Conservation (phyloP, 2,797 vertebrate species). For the Champsocephalus gunnari region DNA sequence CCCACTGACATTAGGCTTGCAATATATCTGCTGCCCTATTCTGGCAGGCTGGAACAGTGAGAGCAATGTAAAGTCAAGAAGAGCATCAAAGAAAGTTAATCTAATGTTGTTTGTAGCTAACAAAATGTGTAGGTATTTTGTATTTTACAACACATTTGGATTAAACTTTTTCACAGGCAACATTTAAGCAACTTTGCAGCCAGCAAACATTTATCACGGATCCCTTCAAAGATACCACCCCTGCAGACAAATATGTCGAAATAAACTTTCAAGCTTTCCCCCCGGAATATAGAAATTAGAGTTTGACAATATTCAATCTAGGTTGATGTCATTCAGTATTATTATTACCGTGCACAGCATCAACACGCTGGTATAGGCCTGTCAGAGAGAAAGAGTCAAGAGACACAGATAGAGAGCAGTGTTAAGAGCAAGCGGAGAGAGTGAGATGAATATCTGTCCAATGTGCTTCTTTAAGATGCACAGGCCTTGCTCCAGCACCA, state of each 20-base stretch:
- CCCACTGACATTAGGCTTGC: neutral
- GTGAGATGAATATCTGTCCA: slow-evolving; percentile 65
- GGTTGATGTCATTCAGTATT: slow-evolving; percentile 2
- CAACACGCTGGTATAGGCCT: slow-evolving; percentile 7
- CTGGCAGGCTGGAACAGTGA: neutral
- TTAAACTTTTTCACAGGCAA: neutral
- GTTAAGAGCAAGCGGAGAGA: slow-evolving; percentile 41
- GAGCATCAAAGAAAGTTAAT: neutral
- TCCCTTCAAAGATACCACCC: slow-evolving; percentile 8
- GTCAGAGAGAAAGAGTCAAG: slow-evolving; percentile 33
- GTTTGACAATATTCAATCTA: slow-evolving; percentile 4
- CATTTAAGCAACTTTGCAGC: slow-evolving; percentile 15
- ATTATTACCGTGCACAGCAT: slow-evolving; percentile 29
- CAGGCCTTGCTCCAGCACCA: slow-evolving; percentile 56
- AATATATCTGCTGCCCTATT: neutral
- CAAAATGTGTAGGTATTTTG: neutral
- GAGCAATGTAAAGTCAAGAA: neutral
- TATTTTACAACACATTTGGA: neutral
- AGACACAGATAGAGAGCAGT: slow-evolving; percentile 40
- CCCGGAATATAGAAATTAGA: slow-evolving; percentile 22
- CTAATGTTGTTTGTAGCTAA: neutral
- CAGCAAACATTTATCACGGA: slow-evolving; percentile 11
- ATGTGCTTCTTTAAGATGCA: slow-evolving; percentile 66
- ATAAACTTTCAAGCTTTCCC: slow-evolving; percentile 12
- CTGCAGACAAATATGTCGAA: slow-evolving; percentile 6